Evolutionary conservation across 2,113 vertebrate genomes (phyloP).

Genomic region (Corydoras maculifer): DNA sequence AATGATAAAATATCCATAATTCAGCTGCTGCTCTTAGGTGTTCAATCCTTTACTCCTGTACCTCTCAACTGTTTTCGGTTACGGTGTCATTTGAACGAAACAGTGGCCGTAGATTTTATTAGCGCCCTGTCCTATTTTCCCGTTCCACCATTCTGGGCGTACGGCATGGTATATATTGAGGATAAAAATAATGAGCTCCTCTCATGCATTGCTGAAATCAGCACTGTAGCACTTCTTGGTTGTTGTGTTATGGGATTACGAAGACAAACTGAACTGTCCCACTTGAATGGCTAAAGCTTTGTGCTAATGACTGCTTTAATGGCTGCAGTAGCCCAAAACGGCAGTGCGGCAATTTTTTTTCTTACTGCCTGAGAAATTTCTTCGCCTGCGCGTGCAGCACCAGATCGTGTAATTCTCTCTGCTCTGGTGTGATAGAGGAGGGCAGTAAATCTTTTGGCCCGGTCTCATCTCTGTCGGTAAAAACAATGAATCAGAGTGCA

Average conservation of each 20-base stretch:
- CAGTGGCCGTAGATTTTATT: no score
- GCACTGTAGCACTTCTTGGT: conserved; percentile 1
- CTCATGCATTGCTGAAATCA: conserved; percentile 3
- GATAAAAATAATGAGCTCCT: not conserved
- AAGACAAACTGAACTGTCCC: not conserved
- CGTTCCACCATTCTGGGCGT: not conserved
- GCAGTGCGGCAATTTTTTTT: conserved; percentile 17
- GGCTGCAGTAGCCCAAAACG: conserved; percentile 43
- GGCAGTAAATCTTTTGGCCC: conserved; percentile 43
- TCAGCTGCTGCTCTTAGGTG: no score
- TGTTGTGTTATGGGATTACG: not conserved
- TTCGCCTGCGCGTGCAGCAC: not conserved
- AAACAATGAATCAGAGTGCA: conserved; percentile 41
- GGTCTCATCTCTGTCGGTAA: conserved; percentile 37
- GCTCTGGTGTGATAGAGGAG: conserved; percentile 27
- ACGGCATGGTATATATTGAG: not conserved
- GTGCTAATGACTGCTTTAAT: conserved; percentile 52
- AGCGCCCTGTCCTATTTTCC: not conserved
- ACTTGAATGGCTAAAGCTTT: conserved; percentile 22
- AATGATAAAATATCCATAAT: not conserved
- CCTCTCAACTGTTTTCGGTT: no score
- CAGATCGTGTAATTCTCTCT: conserved; percentile 17
- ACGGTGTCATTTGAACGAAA: no score
- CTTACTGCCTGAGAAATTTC: conserved; percentile 9
- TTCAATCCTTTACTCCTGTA: no score